phyloP scores from a whole-genome alignment of 1,140 invertebrate genomes.

The Gyrodactylus bullatarudis region DNA sequence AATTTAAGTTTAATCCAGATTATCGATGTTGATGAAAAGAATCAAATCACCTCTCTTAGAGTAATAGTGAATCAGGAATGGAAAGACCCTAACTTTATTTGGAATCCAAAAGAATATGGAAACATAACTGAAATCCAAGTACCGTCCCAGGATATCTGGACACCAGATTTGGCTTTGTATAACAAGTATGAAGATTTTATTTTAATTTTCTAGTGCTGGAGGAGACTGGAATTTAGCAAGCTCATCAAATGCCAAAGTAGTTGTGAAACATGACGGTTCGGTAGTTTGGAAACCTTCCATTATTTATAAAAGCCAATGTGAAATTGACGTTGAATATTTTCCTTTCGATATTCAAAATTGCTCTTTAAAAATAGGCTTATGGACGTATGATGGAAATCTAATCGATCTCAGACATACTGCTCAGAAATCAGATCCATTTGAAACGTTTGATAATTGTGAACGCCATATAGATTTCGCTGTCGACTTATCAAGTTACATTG shows the following conservation, averaged over 20 bases:
- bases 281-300: constrained; percentile 81
- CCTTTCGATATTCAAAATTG: constrained; percentile 70
- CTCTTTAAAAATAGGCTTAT: constrained; percentile 48
- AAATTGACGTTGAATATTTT: constrained; percentile 25
- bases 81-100: constrained; percentile 14
- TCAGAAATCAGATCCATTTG: not conserved
- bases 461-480: constrained; percentile 7
- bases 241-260: constrained; percentile 24
- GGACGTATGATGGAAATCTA: constrained; percentile 38
- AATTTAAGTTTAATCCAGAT: constrained; percentile 61
- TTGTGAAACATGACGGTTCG: constrained; percentile 42
- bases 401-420: constrained; percentile 29
- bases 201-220: constrained; percentile 21
- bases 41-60: constrained; percentile 18
- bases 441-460: constrained; percentile 3
- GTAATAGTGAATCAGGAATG: constrained; percentile 18
- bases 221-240: constrained; percentile 24
- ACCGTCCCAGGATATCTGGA: constrained; percentile 41
- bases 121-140: constrained; percentile 41
- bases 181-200: constrained; percentile 15
- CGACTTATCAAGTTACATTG: constrained; percentile 9
- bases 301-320: constrained; percentile 89
- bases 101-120: constrained; percentile 38
- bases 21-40: constrained; percentile 30
- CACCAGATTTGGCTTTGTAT: constrained; percentile 22